Evolutionary conservation across 92 coral and sea anemone species (phyloP), one percentile per base, ranked within the genome.

Genomic region (Siderastrea radians): DNA sequence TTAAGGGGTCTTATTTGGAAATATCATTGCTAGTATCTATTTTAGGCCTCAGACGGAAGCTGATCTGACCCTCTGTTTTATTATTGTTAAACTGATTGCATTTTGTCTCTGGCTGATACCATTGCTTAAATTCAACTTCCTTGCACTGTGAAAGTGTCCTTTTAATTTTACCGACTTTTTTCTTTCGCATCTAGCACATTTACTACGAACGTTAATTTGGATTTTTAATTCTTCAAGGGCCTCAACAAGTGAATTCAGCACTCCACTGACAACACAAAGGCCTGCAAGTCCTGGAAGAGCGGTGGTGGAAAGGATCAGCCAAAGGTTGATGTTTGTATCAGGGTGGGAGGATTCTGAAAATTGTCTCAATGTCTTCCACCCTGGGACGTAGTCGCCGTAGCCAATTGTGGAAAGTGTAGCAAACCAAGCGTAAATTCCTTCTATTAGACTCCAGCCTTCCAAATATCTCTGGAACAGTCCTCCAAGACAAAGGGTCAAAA

Each of bases 361-460:
- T 43, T 48, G 62, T 3, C 19, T 17, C 16, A 45, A 0, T 50
- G 49, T 2, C 8, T 62, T 48, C 83, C 48, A 78, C 7, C 47
- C 48, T 14, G 86, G 77, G 4, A 81, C 44, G 16, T 81, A 81
- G 55, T 81, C 86, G 14, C 86, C 86, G 17, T 68, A 81, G 15
- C 86, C 86, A 43, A 81, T 81, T 16, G 86, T 81, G n/a, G 86
- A 81, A 53, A 81, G 77, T 15, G 86, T 81, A 7, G 55, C 75
- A 13, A 81, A 81, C 77, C 77, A 81, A 5, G 77, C 86, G 51
- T 81, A 81, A 7, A 69, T 17, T 1, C 86, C 86, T 81, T 81
- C 86, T 19, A 43, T 48, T 53, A 81, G 69, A 26, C 43, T 81
- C 75, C 75, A 81, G 44, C 47, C 78, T 19, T 81, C 86, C 44